Base-by-base conservation (phyloP, 2,888 invertebrate species). In the Drosophila basisetae region DNA sequence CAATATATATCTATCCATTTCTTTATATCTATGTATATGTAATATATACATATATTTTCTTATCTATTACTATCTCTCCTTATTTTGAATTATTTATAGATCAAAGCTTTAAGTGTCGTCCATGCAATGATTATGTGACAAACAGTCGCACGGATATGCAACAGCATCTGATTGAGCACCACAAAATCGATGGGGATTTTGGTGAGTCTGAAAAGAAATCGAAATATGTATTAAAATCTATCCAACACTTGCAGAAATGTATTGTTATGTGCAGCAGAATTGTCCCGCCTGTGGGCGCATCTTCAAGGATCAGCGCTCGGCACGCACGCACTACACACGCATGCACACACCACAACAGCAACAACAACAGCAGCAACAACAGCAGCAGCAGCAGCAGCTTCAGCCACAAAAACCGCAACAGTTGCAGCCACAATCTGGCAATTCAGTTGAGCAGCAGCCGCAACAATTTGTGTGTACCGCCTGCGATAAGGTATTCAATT, bases 231-330 rank as follows among this genome's bases (percentile, higher is more conserved):
- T 30, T 18, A 22, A 39, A 1, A 13, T 22, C 6, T 4, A 30
- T 22, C 3, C 5, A 5, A 13, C 6, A 9, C n/a, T 50, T 68
- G 16, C 50, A 91, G 89, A 87, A 71, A 78, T 84, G 70, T 85
- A 79, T 68, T 80, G 89, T 25, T 89, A 90, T 58, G 84, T 89
- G 35, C 84, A 82, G 59, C 78, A 76, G 47, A 79, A 84, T 55
- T 91, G 91, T 41, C 90, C 91, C 1, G 81, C 86, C 3, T 91
- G 91, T 59, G 70, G 82, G 22, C 85, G 91, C 13, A 76, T 82
- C 10, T 91, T 92, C 31, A 90, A 79, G 43, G 83, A 89, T 70
- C 86, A 81, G 47, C 82, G 89, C 9, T 83, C 90, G 2, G 83
- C 84, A 5, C 82, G 86, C 25, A 90, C 88, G 16, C 91, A 91